Percentiles rank a stretch among this genome's conserved stretches.
Conservation (phyloP, 2,113 vertebrate species). For the Calidris pugnax region DNA sequence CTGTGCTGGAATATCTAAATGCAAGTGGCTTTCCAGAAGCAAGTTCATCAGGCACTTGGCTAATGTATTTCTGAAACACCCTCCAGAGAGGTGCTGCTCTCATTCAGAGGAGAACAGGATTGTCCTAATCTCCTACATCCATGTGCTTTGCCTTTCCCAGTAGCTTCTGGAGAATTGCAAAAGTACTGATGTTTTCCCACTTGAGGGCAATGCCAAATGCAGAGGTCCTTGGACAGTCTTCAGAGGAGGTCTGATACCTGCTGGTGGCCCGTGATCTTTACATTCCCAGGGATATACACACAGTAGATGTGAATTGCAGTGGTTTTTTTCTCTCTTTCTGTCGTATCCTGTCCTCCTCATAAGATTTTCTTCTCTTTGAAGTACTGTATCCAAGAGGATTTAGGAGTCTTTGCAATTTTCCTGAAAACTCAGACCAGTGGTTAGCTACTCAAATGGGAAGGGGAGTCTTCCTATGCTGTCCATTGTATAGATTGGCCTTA, state of each 20-base stretch:
- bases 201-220: not conserved
- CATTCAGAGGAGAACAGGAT: not conserved
- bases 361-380: not conserved
- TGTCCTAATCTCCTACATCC: not conserved
- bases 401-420: not conserved
- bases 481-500: not conserved
- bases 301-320: not conserved
- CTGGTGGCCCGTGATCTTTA: not conserved
- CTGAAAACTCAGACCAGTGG: not conserved
- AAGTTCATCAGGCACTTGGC: not conserved
- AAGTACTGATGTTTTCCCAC: not conserved
- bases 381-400: accelerated
- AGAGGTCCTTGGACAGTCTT: not conserved
- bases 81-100: not conserved
- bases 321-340: not conserved
- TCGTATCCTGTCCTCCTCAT: not conserved
- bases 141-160: not conserved
- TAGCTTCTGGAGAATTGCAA: not conserved
- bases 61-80: not conserved
- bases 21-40: not conserved
- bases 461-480: not conserved
- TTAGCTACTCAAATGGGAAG: not conserved
- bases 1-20: not conserved
- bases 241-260: not conserved
- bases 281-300: not conserved